Base-by-base conservation (phyloP, 2,888 invertebrate species). In the Fragum sueziense region DNA sequence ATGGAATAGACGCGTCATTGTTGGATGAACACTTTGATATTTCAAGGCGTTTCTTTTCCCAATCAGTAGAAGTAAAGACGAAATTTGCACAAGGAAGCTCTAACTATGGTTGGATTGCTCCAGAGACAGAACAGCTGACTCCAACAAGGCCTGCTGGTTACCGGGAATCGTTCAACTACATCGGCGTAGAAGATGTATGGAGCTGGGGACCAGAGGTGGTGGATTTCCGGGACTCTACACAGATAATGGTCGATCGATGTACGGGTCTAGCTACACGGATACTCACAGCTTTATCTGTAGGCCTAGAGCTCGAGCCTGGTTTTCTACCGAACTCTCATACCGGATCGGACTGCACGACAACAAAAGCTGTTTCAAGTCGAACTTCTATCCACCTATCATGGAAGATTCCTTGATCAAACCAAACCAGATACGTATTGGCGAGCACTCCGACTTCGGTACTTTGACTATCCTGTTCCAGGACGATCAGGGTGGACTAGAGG, bases 401-500 rank as follows among this genome's bases (percentile, higher is more conserved):
- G 14, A 31, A 9, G 74, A 72, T 4, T 54, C 74, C 74, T 70
- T 33, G 29, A 71, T 85, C n/a, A 85, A 86, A 74, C 81, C 86
- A 1, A 84, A 84, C 11, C 88, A 89, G 76, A 74, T 85, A 4
- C 80, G 87, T 9, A 83, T 85, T 67, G 88, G 88, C 9, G 88
- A 89, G 41, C 88, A 89, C 61, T 85, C 86, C 0, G 88, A 89
- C 71, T 88, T 82, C 59, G 88, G 88, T 1, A 69, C 85, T 25
- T 73, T 88, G 2, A 87, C 88, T 0, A 62, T 88, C 4, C 67
- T 87, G n/a, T 86, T 88, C 62, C 88, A 88, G 67, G 88, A 88
- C 54, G 80, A 85, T 25, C 73, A 84, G 25, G 88, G 87, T 0
- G 88, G 88, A 0, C 72, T 88, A 9, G 85, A 87, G 54, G 86